Base-by-base conservation (phyloP, 2,888 invertebrate species). In the Thera obeliscata region DNA sequence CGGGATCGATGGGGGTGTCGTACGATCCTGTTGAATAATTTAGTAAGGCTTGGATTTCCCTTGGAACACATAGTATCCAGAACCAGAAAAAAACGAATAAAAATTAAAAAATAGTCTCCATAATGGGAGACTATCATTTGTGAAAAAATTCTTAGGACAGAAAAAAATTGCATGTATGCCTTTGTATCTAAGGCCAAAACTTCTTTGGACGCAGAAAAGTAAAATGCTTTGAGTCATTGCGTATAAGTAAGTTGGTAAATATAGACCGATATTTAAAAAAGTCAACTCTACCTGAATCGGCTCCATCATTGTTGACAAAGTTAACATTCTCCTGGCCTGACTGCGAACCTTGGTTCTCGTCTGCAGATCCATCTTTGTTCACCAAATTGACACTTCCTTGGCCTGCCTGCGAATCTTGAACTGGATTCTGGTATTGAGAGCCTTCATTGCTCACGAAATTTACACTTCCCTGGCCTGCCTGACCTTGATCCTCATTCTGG, bases 1-100 rank as follows among this genome's bases (percentile, higher is more conserved):
- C 74, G 0, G 62, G 48, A 12, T 74, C 74, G n/a, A 73, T 73
- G 2, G 73, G 73, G 0, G 66, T 72, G 4, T 66, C 55, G 65
- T 72, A 72, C 0, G 71, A 52, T 38, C 66, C 69, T 57, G 66
- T 36, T 11, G 12, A 50, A 36, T 41, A 49, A 49, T 49, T 12
- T 2, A 46, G 9, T 46, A 9, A 46, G 9, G 9, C 4, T 41
- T 5, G 5, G 0, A 41, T 7, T 41, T 41, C 38, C 38, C 38
- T 41, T 41, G 41, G 22, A 22, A 22, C 1, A 41, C 41, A 41
- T 1, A 41, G 2, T 5, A 5, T 41, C 41, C 5, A 41, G 7
- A 41, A 4, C 38, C 38, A 3, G 3, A 38, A 38, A 3, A 38
- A 38, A 38, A 38, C 38, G 38, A 38, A 38, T 41, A 4, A 41